Evolutionary conservation across 2,888 invertebrate genomes (phyloP), one percentile per base, ranked within the genome.

Genomic region (Chrysolina haemoptera): DNA sequence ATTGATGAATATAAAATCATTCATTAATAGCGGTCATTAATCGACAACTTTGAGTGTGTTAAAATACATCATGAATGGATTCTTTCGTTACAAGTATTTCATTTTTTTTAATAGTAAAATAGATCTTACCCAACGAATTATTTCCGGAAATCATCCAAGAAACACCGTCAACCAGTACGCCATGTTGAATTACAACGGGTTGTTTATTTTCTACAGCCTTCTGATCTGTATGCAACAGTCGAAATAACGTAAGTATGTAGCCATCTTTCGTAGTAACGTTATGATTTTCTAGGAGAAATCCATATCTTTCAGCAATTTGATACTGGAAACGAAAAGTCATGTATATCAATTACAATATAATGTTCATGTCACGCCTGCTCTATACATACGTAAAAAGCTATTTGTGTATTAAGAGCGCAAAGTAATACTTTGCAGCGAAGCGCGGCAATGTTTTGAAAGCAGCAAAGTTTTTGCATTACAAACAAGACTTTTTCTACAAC

Each of bases 221-320:
- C 40, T 27, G 73, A 9, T 70, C 50, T 18, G 74, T 78, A 40
- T 78, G 68, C 12, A 78, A 75, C 22, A 83, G 71, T 62, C 83
- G 71, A 71, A 77, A 79, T 20, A 82, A 48, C 1, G 92, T 93
- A 55, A 96, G 88, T 62, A 96, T 90, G 85, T 94, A 97, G 1
- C 95, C 96, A 86, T 97, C 96, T 18, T 91, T 89, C 0, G 96
- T 96, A 14, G 90, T 86, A 0, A 94, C 90, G 0, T 90, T 88
- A 81, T 94, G 93, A 1, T 90, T 89, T 85, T 95, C 94, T 0
- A 92, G 90, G 0, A 90, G 89, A 85, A 93, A 95, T 50, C 92
- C 93, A 68, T 92, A 89, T 46, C 88, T 84, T 72, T 80, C 82
- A 72, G 90, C 89, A 71, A 76, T 63, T 20, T 70, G 22, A 12